Evolutionary conservation across 2,888 invertebrate genomes (phyloP), one percentile per base, ranked within the genome.

Genomic region (Orthosia incerta): DNA sequence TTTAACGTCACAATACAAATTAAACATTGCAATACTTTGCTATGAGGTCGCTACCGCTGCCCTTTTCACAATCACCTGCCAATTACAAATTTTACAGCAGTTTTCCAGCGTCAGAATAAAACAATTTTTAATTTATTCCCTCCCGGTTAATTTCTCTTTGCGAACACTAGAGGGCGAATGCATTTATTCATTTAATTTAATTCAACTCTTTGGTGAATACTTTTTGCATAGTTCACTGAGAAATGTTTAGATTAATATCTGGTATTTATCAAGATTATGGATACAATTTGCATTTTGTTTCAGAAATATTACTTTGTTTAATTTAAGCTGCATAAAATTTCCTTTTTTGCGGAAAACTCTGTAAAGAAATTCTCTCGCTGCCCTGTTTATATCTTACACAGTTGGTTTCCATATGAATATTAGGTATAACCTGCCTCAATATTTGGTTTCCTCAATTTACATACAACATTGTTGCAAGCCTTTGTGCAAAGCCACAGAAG

Each of bases 131-230:
- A 75, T 65, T 69, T 74, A 77, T 84, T 59, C 71, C 4, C 61
- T 55, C 64, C 4, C 46, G 48, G 71, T 81, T 74, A 78, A 79
- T 81, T 76, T 74, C 68, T 65, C 72, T 71, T 74, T 65, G 62
- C 15, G 31, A 66, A 39, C 16, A 61, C 71, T 69, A 57, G 61
- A 81, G 57, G 59, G 57, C 66, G 23, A 74, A 63, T 86, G 65
- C 72, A 85, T 82, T 85, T 81, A 86, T 85, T 81, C 75, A 80
- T 83, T 80, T 79, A 61, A 82, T 79, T 83, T 71, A 65, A 72
- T 71, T 63, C 72, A 77, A 80, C 75, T 71, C 75, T 74, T 73
- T 71, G 45, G 64, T 65, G 62, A 60, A 78, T 74, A 74, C 45
- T 71, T 61, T 74, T 62, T 69, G 55, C 63, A 63, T 63, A 60